Percentiles rank a stretch among this genome's conserved stretches.
phyloP scores from a whole-genome alignment of 2,888 invertebrate species.

The Sinelater perroti region DNA sequence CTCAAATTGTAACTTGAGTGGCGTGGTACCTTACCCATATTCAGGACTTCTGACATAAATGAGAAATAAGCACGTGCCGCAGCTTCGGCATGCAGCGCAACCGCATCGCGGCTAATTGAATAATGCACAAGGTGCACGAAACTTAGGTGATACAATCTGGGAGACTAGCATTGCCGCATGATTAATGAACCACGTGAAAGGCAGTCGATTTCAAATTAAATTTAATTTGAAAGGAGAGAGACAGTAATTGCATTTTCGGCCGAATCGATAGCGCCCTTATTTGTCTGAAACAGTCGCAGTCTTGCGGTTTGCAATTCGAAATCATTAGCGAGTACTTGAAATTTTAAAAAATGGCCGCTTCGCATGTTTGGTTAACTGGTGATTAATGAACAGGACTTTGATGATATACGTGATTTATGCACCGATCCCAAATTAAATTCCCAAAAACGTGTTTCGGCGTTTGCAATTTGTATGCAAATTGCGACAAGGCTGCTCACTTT shows the following conservation, averaged over 20 bases:
- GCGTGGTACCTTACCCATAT: no score
- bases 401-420: conserved; percentile 29
- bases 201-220: conserved; percentile 50
- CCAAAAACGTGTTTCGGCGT: neutral
- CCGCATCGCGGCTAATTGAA: conserved; percentile 15
- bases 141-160: conserved; percentile 17
- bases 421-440: conserved; percentile 3
- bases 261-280: conserved; percentile 32
- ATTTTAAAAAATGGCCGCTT: conserved; percentile 26
- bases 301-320: neutral
- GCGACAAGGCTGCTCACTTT: no score
- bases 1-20: no score
- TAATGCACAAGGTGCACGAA: conserved; percentile 12
- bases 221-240: conserved; percentile 44
- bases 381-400: conserved; percentile 29
- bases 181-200: conserved; percentile 48
- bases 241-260: conserved; percentile 36
- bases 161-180: conserved; percentile 28
- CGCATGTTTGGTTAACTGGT: conserved; percentile 23
- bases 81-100: neutral
- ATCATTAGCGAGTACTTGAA: conserved; percentile 1
- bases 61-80: neutral
- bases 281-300: conserved; percentile 2
- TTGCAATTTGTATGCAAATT: neutral
- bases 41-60: no score